These are phyloP conservation scores for Salvelinus alpinus DNA, from an alignment of 2,113 vertebrate genomes.

Conservation along the genomic window DNA sequence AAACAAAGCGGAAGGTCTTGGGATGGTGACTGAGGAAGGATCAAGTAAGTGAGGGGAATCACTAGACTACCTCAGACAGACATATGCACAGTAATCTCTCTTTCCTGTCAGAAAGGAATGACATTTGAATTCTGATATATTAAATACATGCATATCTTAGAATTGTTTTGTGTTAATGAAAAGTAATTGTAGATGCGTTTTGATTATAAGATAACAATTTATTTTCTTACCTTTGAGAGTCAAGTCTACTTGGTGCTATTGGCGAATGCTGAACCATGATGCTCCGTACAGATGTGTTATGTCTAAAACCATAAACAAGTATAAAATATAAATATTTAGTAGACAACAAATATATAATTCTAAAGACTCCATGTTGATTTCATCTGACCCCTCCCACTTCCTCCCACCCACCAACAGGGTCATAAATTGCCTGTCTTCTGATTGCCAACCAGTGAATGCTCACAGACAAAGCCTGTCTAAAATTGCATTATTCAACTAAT, in stretches of 20 bases:
- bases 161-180: no score
- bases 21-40: conserved; percentile 99
- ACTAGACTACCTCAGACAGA: no score
- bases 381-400: not conserved
- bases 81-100: no score
- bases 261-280: not conserved
- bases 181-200: no score
- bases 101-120: no score
- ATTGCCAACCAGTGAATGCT: conserved; percentile 5
- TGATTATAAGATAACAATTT: no score
- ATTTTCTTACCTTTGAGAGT: not conserved
- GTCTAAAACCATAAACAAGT: no score
- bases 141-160: no score
- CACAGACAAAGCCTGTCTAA: conserved; percentile 4
- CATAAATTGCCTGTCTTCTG: not conserved
- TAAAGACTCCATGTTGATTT: not conserved
- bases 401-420: not conserved
- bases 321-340: no score
- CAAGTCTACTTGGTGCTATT: not conserved
- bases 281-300: no score
- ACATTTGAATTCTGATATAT: no score
- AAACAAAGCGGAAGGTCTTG: conserved; percentile 98
- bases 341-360: not conserved
- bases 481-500: conserved; percentile 10
- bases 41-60: conserved; percentile 84